Evolutionary conservation across 2,113 vertebrate genomes (phyloP).

Genomic region (Rhinoderma darwinii): DNA sequence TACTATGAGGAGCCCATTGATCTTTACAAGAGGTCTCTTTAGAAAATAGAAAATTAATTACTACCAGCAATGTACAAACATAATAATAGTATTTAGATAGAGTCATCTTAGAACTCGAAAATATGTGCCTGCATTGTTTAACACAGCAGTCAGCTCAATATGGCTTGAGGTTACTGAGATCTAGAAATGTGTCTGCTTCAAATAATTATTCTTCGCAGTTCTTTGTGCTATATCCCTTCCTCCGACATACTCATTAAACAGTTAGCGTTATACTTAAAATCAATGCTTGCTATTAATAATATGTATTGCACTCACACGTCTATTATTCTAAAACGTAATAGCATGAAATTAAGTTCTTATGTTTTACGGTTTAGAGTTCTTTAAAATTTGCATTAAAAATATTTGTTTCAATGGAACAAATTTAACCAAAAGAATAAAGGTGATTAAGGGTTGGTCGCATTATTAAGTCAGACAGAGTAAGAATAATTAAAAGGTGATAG

Average conservation of each 20-base stretch:
- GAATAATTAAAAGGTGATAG: neutral
- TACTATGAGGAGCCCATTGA: slow-evolving; percentile 37
- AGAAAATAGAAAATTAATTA: slow-evolving; percentile 55
- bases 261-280: slow-evolving; percentile 41
- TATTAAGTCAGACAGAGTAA: neutral
- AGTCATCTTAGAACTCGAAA: slow-evolving; percentile 29
- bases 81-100: slow-evolving; percentile 47
- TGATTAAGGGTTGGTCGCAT: neutral
- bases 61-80: slow-evolving; percentile 41
- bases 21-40: slow-evolving; percentile 49
- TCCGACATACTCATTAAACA: slow-evolving; percentile 51
- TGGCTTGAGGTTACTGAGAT: slow-evolving; percentile 44
- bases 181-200: slow-evolving; percentile 28
- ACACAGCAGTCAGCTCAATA: slow-evolving; percentile 50
- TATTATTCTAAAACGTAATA: slow-evolving; percentile 37
- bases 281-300: slow-evolving; percentile 49
- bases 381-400: slow-evolving; percentile 15
- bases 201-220: slow-evolving; percentile 35
- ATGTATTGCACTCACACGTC: neutral
- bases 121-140: slow-evolving; percentile 38
- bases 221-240: slow-evolving; percentile 11
- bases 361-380: slow-evolving; percentile 23
- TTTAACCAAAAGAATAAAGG: slow-evolving; percentile 1
- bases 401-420: slow-evolving; percentile 8
- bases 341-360: slow-evolving; percentile 26